Conservation (phyloP, 2,113 vertebrate genomes). For the Nerophis lumbriciformis region DNA sequence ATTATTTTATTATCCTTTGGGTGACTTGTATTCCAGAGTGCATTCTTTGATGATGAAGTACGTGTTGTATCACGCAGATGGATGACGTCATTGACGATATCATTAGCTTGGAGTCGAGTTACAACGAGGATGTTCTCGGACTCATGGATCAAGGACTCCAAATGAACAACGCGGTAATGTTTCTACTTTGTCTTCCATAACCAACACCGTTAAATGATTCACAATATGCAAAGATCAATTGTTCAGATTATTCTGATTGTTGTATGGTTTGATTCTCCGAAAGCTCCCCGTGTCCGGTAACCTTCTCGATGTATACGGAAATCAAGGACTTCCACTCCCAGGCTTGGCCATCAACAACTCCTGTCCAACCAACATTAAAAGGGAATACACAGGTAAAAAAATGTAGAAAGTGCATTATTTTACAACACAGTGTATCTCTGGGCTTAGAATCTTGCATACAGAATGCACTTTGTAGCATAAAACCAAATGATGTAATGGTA, state of each 20-base stretch:
- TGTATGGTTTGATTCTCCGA: background rate
- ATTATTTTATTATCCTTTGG: background rate
- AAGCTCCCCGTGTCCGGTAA: slow-evolving; percentile 74
- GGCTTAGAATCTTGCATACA: too few species aligned
- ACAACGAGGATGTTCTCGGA: slow-evolving; percentile 84
- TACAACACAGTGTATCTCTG: too few species aligned
- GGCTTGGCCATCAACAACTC: slow-evolving; percentile 78
- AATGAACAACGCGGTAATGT: slow-evolving; percentile 76
- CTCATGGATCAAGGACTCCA: slow-evolving; percentile 79
- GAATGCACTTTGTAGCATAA: too few species aligned
- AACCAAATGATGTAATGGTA: too few species aligned
- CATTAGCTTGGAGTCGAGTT: slow-evolving; percentile 88
- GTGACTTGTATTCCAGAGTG: background rate
- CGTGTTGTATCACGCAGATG: slow-evolving; percentile 65
- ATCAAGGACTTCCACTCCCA: slow-evolving; percentile 67
- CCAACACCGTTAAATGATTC: background rate
- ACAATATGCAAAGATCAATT: background rate
- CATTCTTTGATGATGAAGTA: background rate
- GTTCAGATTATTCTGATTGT: background rate
- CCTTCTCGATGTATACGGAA: slow-evolving; percentile 78
- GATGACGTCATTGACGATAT: slow-evolving; percentile 91
- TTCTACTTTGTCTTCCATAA: background rate
- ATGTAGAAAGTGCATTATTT: background rate
- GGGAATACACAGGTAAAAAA: slow-evolving; percentile 75
- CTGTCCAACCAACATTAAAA: slow-evolving; percentile 81